Conservation (phyloP, 2,797 vertebrate species). For the Erethizon dorsatum region DNA sequence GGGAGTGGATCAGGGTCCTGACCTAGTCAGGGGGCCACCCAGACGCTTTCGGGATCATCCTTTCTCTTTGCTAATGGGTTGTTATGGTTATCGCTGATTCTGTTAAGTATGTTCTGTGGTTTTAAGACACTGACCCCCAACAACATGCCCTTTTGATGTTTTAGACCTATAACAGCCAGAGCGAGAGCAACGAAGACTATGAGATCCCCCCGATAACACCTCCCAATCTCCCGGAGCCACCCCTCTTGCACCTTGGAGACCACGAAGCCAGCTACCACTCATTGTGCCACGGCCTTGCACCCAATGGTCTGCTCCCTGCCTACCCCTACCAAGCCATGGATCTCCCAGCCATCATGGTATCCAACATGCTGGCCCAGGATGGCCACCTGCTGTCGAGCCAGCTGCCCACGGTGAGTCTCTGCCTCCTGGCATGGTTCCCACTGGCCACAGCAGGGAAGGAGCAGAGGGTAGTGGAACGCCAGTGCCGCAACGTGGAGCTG, state of each 20-base stretch:
- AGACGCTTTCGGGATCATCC: neutral
- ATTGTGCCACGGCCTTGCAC: conserved; percentile 96
- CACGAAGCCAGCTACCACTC: conserved; percentile 96
- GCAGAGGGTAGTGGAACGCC: neutral
- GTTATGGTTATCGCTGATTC: neutral
- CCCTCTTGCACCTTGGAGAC: conserved; percentile 98
- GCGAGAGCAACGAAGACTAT: conserved; percentile 96
- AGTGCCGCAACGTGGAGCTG: neutral
- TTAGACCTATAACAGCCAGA: conserved; percentile 94
- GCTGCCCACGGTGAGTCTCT: conserved; percentile 96
- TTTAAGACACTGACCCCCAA: neutral
- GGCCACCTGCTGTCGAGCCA: conserved; percentile 97
- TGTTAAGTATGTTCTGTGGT: fast-evolving
- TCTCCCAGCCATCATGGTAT: conserved; percentile 99
- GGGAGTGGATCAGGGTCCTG: neutral
- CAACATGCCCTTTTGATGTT: conserved; percentile 79
- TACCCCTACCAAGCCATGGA: conserved; percentile 97
- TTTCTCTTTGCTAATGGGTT: neutral
- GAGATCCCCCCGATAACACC: conserved; percentile 99
- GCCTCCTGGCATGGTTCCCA: neutral
- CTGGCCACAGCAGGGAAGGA: neutral
- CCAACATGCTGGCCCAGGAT: conserved; percentile 99
- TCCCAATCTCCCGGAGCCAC: conserved; percentile 97
- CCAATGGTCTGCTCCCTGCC: conserved; percentile 97
- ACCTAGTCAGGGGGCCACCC: neutral